These are phyloP conservation scores for Physella acuta DNA, from an alignment of 1,140 invertebrate species.

Conservation along the genomic window DNA sequence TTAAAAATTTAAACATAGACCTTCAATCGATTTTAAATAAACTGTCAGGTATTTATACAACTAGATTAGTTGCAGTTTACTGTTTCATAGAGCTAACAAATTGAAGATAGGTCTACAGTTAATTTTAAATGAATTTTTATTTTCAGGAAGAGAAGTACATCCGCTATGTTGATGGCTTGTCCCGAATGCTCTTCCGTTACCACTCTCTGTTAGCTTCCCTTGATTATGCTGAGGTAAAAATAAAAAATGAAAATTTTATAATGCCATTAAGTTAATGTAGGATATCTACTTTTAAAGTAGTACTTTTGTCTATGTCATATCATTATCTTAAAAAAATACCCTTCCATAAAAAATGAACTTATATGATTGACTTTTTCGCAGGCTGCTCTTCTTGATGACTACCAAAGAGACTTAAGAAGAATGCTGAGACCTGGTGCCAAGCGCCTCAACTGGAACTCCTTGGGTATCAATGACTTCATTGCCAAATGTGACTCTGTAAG, in stretches of 20 bases:
- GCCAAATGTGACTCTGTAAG: conserved; percentile 62
- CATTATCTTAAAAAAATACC: conserved; percentile 10
- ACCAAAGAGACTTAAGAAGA: conserved; percentile 74
- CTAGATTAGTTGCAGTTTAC: no score
- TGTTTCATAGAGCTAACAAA: no score
- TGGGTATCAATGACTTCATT: conserved; percentile 77
- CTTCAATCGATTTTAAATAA: no score
- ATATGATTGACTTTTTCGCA: conserved; percentile 32
- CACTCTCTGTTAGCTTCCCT: conserved; percentile 54
- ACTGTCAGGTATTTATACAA: no score
- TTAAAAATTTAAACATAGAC: no score
- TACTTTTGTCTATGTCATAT: not conserved
- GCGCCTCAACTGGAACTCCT: conserved; percentile 80
- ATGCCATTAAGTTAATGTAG: not conserved
- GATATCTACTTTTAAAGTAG: not conserved
- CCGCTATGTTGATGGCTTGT: conserved; percentile 57
- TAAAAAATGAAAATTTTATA: not conserved
- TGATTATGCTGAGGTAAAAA: conserved; percentile 56
- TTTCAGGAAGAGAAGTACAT: conserved; percentile 60
- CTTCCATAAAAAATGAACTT: no score
- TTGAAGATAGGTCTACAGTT: not conserved
- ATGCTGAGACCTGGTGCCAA: conserved; percentile 77
- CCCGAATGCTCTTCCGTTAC: conserved; percentile 57
- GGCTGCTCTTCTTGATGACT: conserved; percentile 57
- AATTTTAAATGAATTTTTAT: conserved; percentile 18